Evolutionary conservation across 1,140 invertebrate species (phyloP), one percentile per base, ranked within the genome.

Genomic region (Wasmannia auropunctata): DNA sequence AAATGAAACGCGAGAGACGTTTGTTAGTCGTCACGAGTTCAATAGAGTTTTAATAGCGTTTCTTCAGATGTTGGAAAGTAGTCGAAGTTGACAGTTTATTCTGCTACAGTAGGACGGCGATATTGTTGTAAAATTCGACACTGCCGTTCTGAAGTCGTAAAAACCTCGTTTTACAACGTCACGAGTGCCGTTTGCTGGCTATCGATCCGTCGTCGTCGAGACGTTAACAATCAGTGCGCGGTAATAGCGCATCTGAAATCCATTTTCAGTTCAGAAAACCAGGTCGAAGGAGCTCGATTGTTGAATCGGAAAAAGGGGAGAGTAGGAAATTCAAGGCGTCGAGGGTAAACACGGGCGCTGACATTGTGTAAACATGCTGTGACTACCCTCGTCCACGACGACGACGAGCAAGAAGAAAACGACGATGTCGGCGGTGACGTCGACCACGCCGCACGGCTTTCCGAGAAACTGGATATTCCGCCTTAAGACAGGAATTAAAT

Each of bases 351-450:
- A 92, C 91, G 85, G 62, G 86, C 31, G 91, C 85, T 90, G 91
- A 91, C 91, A 86, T 87, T 92, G 87, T 87, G 84, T 90, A 92
- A 92, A 92, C 91, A 92, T 83, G 91, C 87, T 87, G 87, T 90
- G 85, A 88, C 91, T 91, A 89, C 84, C 90, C 86, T 81, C 87
- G 75, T 86, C 62, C 84, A 69, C 72, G 65, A 67, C 46, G 25
- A 69, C 77, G 86, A 80, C 74, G 84, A 75, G 69, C n/a, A 80
- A 56, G 25, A 72, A 70, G 49, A 81, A 72, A 43, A 81, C 49
- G 34, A 85, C 65, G 72, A 74, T 37, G 56, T 46, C 40, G 77
- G 31, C 19, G 37, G 31, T n/a, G 56, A 56, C 40, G n/a, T 19
- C n/a, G 63, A 11, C 22, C 22, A 51, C 22, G 46, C 22, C 19